A percentile compares a stretch with the other conserved stretches of the same genome.
phyloP scores from a whole-genome alignment of 2,888 invertebrate species.

The Cotesia congregata region DNA sequence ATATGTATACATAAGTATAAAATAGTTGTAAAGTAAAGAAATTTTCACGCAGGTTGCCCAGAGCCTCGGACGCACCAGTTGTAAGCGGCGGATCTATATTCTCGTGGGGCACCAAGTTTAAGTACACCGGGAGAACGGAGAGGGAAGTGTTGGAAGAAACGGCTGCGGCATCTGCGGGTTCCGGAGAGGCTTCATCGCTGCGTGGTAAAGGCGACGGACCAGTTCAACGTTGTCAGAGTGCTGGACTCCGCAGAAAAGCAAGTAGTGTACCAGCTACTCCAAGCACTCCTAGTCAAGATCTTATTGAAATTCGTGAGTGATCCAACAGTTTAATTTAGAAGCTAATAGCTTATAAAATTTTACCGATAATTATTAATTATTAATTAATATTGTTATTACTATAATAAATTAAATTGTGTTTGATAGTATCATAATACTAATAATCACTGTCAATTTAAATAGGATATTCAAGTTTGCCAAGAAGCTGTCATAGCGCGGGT shows the following conservation, averaged over 20 bases:
- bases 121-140: constrained; percentile 93
- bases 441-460: constrained; percentile 36
- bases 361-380: neutral
- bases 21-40: neutral
- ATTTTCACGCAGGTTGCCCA: constrained; percentile 78
- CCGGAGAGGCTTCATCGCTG: constrained; percentile 48
- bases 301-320: constrained; percentile 73
- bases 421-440: neutral
- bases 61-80: constrained; percentile 89
- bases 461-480: constrained; percentile 89
- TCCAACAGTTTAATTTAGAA: no score
- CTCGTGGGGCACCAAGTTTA: constrained; percentile 95
- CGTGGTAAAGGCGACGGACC: constrained; percentile 73
- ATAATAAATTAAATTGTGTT: neutral
- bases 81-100: constrained; percentile 93
- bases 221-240: constrained; percentile 76
- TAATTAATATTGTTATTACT: neutral
- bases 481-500: constrained; percentile 80
- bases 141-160: constrained; percentile 89
- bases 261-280: constrained; percentile 91
- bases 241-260: constrained; percentile 80
- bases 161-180: constrained; percentile 67
- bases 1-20: neutral
- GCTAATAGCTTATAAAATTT: no score
- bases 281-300: constrained; percentile 82